Evolutionary conservation across 2,113 vertebrate species (phyloP).

Genomic region (Bubo bubo): DNA sequence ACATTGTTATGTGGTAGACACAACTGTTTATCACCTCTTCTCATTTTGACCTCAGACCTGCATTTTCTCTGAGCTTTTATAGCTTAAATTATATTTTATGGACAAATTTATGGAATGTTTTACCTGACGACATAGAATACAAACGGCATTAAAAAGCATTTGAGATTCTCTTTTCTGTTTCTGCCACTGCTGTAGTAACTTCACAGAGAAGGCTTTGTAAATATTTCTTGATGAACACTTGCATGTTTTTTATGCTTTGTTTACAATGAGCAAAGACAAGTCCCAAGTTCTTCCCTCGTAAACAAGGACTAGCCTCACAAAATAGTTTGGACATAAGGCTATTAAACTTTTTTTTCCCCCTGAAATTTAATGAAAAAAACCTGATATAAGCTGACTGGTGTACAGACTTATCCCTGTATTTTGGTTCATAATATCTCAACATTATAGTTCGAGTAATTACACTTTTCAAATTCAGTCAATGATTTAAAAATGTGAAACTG

Average conservation of each 20-base stretch:
- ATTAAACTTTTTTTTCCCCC: not conserved
- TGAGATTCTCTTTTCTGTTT: not conserved
- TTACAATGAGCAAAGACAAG: not conserved
- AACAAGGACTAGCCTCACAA: not conserved
- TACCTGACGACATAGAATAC: not conserved
- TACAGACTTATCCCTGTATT: not conserved
- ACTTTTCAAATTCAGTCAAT: not conserved
- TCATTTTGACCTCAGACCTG: not conserved
- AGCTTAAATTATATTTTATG: not conserved
- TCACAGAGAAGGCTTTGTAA: not conserved
- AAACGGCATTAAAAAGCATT: not conserved
- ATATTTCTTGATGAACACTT: not conserved
- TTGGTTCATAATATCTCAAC: not conserved
- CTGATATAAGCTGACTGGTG: not conserved
- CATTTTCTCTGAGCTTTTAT: not conserved
- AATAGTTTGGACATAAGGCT: not conserved
- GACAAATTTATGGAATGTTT: not conserved
- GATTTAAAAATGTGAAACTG: constrained; percentile 3
- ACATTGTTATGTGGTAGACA: not conserved
- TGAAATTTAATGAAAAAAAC: not conserved
- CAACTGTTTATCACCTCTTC: not conserved
- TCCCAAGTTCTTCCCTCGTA: not conserved
- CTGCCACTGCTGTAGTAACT: not conserved
- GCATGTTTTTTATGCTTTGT: not conserved
- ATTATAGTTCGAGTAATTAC: not conserved